Percentiles rank a stretch among this genome's conserved stretches.
Evolutionary conservation across 23 tunicate species (phyloP).

Genomic region (Clavelina lepadiformis): DNA sequence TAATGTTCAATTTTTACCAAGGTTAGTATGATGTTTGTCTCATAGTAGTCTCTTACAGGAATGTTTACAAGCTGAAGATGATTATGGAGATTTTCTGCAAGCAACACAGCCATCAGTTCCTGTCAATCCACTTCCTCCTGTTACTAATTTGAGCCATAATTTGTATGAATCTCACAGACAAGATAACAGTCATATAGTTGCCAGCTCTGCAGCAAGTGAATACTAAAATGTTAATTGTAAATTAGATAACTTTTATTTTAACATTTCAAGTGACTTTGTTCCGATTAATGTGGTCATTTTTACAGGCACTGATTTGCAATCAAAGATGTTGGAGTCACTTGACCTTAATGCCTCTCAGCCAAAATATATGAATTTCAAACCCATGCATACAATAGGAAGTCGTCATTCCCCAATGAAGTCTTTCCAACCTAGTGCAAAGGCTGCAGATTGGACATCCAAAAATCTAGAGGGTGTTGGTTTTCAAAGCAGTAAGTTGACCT

Average conservation of each 20-base stretch:
- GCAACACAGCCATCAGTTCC: slow-evolving; percentile 11
- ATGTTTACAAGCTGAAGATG: too few species aligned
- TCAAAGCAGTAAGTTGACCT: slow-evolving; percentile 11
- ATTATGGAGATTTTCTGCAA: slow-evolving; percentile 79
- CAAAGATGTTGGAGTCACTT: slow-evolving; percentile 45
- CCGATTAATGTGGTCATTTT: neutral
- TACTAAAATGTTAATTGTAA: too few species aligned
- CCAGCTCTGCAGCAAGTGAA: too few species aligned
- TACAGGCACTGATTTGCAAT: slow-evolving; percentile 21
- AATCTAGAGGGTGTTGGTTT: slow-evolving; percentile 16
- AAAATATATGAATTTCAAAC: slow-evolving; percentile 27
- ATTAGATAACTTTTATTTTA: too few species aligned
- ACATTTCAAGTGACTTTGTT: neutral
- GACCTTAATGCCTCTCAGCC: slow-evolving; percentile 24
- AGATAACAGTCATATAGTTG: too few species aligned
- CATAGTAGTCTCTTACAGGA: too few species aligned
- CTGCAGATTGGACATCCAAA: slow-evolving; percentile 44
- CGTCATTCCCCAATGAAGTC: slow-evolving; percentile 19
- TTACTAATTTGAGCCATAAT: too few species aligned
- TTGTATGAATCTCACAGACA: too few species aligned
- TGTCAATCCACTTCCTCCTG: too few species aligned
- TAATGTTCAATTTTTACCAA: too few species aligned
- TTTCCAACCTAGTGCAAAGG: slow-evolving; percentile 24
- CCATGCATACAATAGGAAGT: neutral
- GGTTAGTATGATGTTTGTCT: too few species aligned